Conservation (phyloP, 2,888 invertebrate genomes). For the Machimus rusticus region DNA sequence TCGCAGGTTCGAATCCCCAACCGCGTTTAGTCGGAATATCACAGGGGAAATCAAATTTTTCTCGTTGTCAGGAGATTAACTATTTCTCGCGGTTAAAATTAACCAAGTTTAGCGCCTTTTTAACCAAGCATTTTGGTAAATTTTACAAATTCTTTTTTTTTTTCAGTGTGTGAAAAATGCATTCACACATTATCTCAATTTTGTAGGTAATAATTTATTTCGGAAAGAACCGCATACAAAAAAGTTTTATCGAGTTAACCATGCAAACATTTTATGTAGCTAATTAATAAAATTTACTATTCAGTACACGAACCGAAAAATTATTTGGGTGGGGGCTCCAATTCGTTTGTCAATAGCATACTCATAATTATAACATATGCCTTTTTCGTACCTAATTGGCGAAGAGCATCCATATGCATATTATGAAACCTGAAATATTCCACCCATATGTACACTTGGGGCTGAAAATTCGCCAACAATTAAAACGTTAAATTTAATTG, state of each 20-base stretch:
- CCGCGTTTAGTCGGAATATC: too few species aligned
- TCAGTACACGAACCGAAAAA: not conserved
- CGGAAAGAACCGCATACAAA: not conserved
- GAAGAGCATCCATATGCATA: not conserved
- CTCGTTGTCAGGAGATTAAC: too few species aligned
- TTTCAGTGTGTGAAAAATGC: too few species aligned
- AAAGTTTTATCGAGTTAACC: too few species aligned
- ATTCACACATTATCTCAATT: too few species aligned
- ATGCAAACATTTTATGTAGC: not conserved
- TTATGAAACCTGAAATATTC: not conserved
- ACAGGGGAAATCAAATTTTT: too few species aligned
- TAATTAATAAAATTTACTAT: not conserved
- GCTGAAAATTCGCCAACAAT: not conserved
- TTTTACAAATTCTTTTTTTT: too few species aligned
- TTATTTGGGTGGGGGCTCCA: not conserved
- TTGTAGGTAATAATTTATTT: too few species aligned
- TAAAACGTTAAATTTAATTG: not conserved
- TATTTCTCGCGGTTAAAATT: too few species aligned
- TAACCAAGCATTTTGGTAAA: too few species aligned
- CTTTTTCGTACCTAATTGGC: not conserved
- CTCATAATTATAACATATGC: not conserved
- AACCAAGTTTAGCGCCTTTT: too few species aligned
- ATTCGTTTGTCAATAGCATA: not conserved
- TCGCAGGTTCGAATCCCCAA: too few species aligned
- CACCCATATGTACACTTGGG: not conserved